Evolutionary conservation across 2,888 invertebrate species (phyloP).

Genomic region (Tromatobia lineatoria): DNA sequence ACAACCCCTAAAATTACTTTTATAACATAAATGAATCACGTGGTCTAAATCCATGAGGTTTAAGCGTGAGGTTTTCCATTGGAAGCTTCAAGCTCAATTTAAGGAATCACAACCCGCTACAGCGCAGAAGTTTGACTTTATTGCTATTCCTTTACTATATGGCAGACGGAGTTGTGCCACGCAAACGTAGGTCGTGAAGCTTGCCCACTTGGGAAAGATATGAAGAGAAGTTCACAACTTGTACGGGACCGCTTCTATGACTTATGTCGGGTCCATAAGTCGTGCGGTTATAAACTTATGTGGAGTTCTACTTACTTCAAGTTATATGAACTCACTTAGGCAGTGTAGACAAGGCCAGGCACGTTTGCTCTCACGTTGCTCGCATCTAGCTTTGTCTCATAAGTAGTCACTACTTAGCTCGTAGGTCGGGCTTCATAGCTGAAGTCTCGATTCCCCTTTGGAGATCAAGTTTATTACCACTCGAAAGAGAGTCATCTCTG

Average conservation of each 20-base stretch:
- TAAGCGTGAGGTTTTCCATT: not conserved
- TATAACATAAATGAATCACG: too few species aligned
- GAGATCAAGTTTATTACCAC: conserved; percentile 21
- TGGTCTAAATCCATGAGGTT: not conserved
- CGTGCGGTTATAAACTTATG: conserved; percentile 22
- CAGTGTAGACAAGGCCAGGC: conserved; percentile 17
- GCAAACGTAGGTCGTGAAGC: not conserved
- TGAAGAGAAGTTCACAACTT: conserved; percentile 12
- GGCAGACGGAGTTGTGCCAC: not conserved
- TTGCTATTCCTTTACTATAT: conserved; percentile 4
- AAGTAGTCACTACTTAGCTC: conserved; percentile 38
- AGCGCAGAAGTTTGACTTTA: conserved; percentile 1
- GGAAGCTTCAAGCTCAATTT: not conserved
- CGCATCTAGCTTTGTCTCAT: conserved; percentile 27
- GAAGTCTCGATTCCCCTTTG: conserved; percentile 7
- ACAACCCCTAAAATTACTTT: too few species aligned
- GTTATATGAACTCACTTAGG: conserved; percentile 42
- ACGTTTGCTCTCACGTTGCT: conserved; percentile 4
- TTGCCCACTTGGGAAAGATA: conserved; percentile 10
- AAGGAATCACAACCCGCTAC: not conserved
- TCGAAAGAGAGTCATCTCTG: conserved; percentile 1
- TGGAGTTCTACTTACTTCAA: conserved; percentile 23
- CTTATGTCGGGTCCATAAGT: conserved; percentile 22
- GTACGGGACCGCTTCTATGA: conserved; percentile 4
- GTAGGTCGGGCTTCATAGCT: conserved; percentile 31